phyloP scores from a whole-genome alignment of 1,140 invertebrate genomes.

The Euwallacea fornicatus region DNA sequence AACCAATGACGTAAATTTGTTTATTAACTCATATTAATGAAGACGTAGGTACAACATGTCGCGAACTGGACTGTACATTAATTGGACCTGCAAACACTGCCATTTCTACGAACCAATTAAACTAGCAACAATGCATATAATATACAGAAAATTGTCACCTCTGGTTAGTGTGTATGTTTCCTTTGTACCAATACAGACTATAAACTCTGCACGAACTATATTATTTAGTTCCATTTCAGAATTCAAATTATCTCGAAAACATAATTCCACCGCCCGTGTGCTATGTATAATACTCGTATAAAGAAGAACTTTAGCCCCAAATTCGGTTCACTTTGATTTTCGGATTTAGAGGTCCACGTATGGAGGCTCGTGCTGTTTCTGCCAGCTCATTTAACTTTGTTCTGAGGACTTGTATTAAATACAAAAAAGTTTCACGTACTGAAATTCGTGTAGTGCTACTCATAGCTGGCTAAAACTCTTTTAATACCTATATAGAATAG shows the following conservation, averaged over 20 bases:
- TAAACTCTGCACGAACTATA: neutral
- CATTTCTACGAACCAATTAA: too few species aligned
- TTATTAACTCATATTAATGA: too few species aligned
- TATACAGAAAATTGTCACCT: too few species aligned
- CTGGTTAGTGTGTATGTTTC: too few species aligned
- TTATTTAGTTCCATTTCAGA: conserved; percentile 19
- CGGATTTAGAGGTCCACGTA: conserved; percentile 23
- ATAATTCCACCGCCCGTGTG: conserved; percentile 9
- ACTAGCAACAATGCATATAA: too few species aligned
- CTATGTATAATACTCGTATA: conserved; percentile 1
- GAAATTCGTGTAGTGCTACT: neutral
- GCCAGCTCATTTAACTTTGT: conserved; percentile 32
- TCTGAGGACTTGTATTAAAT: conserved; percentile 28
- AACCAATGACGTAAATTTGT: too few species aligned
- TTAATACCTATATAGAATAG: too few species aligned
- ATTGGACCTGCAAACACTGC: too few species aligned
- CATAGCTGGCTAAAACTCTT: neutral
- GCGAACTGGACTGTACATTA: too few species aligned
- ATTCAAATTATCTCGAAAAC: conserved; percentile 25
- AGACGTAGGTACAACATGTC: too few species aligned
- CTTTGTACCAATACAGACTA: too few species aligned
- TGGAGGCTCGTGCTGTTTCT: conserved; percentile 26
- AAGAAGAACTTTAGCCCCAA: conserved; percentile 18
- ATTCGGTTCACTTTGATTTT: conserved; percentile 26
- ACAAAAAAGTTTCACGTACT: conserved; percentile 9